A percentile compares a stretch with the other conserved stretches of the same genome.
Conservation (phyloP, 1,140 invertebrate genomes). For the Drosophila tsacasi region DNA sequence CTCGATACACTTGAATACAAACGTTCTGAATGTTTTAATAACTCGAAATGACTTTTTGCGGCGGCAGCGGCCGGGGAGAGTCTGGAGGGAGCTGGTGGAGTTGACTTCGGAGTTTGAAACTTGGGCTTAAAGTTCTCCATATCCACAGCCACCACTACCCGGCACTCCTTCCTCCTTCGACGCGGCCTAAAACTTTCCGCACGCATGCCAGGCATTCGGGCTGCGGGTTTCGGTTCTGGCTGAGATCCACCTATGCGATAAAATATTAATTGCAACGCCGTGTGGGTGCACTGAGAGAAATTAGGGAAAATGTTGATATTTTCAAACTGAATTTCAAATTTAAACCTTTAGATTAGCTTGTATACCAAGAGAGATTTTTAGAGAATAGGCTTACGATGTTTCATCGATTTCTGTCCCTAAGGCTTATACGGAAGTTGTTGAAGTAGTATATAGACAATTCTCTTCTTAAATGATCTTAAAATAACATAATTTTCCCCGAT, state of each 20-base stretch:
- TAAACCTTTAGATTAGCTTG: too few relatives aligned
- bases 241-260: constrained; percentile 62
- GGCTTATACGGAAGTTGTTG: too few relatives aligned
- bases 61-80: constrained; percentile 24
- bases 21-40: constrained; percentile 84
- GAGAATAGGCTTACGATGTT: too few relatives aligned
- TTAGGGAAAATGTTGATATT: neutral
- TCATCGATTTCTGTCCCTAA: too few relatives aligned
- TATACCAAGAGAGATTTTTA: too few relatives aligned
- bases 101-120: constrained; percentile 40
- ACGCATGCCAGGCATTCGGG: constrained; percentile 58
- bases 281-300: constrained; percentile 32
- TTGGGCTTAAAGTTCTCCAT: constrained; percentile 54
- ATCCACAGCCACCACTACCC: neutral
- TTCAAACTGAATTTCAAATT: too few relatives aligned
- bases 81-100: constrained; percentile 8
- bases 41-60: constrained; percentile 83
- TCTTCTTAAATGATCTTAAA: too few relatives aligned
- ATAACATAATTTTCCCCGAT: neutral
- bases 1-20: constrained; percentile 73
- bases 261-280: constrained; percentile 82
- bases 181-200: constrained; percentile 67
- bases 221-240: constrained; percentile 19
- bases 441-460: too few relatives aligned
- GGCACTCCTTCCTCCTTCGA: too few relatives aligned